Base-by-base conservation (phyloP, 2,888 invertebrate genomes). In the Periphyllus acericola region DNA sequence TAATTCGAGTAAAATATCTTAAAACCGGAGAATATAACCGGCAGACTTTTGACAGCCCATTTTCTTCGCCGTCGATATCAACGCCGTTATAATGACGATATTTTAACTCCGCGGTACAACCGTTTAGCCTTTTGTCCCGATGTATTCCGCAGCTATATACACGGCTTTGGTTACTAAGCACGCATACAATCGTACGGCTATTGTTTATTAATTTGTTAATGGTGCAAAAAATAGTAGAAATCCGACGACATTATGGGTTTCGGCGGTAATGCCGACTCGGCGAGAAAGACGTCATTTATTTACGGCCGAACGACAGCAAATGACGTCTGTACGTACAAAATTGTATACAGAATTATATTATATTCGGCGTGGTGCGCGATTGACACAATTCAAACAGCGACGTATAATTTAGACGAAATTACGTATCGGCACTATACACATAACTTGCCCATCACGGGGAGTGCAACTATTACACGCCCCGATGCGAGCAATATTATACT, bases 261-360 rank as follows among this genome's bases (percentile, higher is more conserved):
- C 14, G 5, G 14, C 46, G 60, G 36, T 32, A 84, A 66, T 46
- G 40, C 14, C 25, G 14, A 68, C 84, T 46, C 9, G 21, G 25
- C 74, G 84, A 84, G 84, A 76, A 66, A 66, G 25, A 8, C 34
- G 66, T 78, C 36, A 40, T 83, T 76, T 76, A 74, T 74, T 34
- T 21, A 52, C 11, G 32, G 34, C 3, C 60, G 34, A 29, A n/a
- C 66, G 32, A 19, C 46, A 40, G 19, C 66, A 34, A 29, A 68
- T 68, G 75, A 68, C 52, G 84, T 85, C 46, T 68, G 32, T 32
- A 5, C 0, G 34, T 55, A 36, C 34, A 25, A 71, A 29, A 71
- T 29, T 17, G 5, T 14, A 46, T 11, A 29, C 81, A 6, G 19
- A 32, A 4, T n/a, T 74, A 21, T 55, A 36, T 83, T 74, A 83